phyloP scores from a whole-genome alignment of 2,797 vertebrate species.

The Gobio occitaniae region DNA sequence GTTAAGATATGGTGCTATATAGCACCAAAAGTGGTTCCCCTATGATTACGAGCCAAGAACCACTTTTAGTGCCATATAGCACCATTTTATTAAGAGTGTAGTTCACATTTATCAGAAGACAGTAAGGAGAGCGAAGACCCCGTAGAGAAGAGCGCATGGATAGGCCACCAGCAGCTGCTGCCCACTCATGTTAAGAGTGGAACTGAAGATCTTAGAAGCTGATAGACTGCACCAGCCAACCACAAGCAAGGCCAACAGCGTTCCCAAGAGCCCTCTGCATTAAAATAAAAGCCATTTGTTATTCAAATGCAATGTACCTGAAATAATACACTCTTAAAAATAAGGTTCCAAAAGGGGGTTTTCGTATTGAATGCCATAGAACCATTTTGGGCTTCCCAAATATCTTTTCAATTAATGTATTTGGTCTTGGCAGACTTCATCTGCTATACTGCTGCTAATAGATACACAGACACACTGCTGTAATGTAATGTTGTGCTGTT shows the following conservation, averaged over 20 bases:
- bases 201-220: slow-evolving; percentile 87
- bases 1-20: no score
- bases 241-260: slow-evolving; percentile 73
- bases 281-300: slow-evolving; percentile 39
- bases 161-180: slow-evolving; percentile 87
- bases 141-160: slow-evolving; percentile 85
- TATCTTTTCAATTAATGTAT: background rate
- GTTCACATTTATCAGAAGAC: slow-evolving; percentile 75
- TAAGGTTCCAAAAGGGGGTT: background rate
- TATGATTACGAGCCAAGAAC: no score
- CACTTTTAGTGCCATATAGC: no score
- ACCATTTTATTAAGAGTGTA: no score
- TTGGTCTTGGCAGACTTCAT: background rate
- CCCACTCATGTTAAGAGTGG: slow-evolving; percentile 84
- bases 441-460: background rate
- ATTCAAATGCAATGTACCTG: background rate
- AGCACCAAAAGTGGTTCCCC: no score
- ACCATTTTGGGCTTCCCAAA: background rate
- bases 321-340: slow-evolving; percentile 10
- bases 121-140: slow-evolving; percentile 84
- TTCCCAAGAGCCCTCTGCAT: slow-evolving; percentile 77
- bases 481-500: no score
- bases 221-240: slow-evolving; percentile 86
- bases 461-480: no score
- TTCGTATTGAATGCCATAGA: background rate